A percentile compares a stretch with the other conserved stretches of the same genome.
Evolutionary conservation across 2,888 invertebrate genomes (phyloP).

Genomic region (Chymomyza fuscimana): DNA sequence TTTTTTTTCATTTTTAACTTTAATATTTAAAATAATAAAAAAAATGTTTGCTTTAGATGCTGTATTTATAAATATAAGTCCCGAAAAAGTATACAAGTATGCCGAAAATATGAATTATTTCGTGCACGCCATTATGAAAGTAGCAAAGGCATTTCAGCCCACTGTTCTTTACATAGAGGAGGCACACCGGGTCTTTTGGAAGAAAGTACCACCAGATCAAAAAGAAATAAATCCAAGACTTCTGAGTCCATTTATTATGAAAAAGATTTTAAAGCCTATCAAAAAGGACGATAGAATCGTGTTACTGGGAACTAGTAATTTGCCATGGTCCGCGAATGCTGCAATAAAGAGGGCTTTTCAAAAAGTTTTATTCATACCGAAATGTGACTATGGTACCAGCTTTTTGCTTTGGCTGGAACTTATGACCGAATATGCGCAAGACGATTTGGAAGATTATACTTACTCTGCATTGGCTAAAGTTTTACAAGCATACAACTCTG

Average conservation of each 20-base stretch:
- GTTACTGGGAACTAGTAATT: slow-evolving; percentile 81
- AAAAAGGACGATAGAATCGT: slow-evolving; percentile 81
- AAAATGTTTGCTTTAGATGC: slow-evolving; percentile 76
- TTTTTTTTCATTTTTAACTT: background rate
- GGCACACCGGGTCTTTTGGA: slow-evolving; percentile 82
- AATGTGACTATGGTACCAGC: slow-evolving; percentile 77
- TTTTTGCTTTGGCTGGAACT: slow-evolving; percentile 72
- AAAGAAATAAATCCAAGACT: slow-evolving; percentile 80
- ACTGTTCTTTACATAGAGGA: slow-evolving; percentile 82
- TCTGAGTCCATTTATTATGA: slow-evolving; percentile 81
- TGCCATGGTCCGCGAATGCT: slow-evolving; percentile 81
- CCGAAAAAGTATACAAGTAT: slow-evolving; percentile 83
- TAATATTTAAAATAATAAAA: background rate
- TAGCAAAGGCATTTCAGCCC: slow-evolving; percentile 83
- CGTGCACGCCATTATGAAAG: slow-evolving; percentile 83
- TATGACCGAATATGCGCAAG: slow-evolving; percentile 60
- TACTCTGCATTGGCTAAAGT: slow-evolving; percentile 74
- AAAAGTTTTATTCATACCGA: slow-evolving; percentile 74
- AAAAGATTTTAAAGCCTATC: slow-evolving; percentile 81
- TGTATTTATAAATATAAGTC: slow-evolving; percentile 84
- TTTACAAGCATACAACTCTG: slow-evolving; percentile 74
- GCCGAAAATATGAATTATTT: slow-evolving; percentile 84
- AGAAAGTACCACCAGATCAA: slow-evolving; percentile 78
- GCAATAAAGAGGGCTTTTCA: slow-evolving; percentile 73
- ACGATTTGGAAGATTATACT: slow-evolving; percentile 56